Evolutionary conservation across 2,113 vertebrate genomes (phyloP).

Genomic region (Prionailurus bengalensis): DNA sequence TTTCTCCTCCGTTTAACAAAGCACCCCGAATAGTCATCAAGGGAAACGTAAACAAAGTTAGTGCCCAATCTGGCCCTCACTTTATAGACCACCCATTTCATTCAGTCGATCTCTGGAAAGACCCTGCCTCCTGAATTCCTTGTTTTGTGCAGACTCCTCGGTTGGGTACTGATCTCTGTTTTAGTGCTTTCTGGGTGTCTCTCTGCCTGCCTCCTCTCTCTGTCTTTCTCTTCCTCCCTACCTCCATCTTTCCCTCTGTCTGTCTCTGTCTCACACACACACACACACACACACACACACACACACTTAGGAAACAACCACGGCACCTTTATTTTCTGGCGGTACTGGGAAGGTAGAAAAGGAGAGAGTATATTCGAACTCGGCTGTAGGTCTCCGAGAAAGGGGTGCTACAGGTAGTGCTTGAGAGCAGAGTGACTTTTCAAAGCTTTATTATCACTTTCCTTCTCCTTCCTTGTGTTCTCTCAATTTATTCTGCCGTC

Average conservation of each 20-base stretch:
- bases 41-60: constrained; percentile 70
- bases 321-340: background rate
- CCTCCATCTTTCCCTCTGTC: background rate
- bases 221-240: fast-evolving
- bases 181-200: background rate
- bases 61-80: constrained; percentile 59
- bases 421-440: background rate
- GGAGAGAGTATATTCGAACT: background rate
- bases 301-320: background rate
- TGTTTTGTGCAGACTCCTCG: background rate
- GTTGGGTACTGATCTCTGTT: background rate
- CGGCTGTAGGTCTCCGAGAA: background rate
- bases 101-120: background rate
- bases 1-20: constrained; percentile 78
- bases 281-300: background rate
- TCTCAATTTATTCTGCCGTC: background rate
- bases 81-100: constrained; percentile 23
- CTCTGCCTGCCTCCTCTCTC: background rate
- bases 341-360: background rate
- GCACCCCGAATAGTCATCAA: constrained; percentile 64
- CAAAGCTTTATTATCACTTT: background rate
- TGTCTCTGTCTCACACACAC: background rate
- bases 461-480: background rate
- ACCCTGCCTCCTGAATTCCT: background rate
- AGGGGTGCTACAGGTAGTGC: background rate